Percentiles rank a stretch among this genome's conserved stretches.
Conservation (phyloP, 2,113 vertebrate species). For the Clarias macrocephalus region DNA sequence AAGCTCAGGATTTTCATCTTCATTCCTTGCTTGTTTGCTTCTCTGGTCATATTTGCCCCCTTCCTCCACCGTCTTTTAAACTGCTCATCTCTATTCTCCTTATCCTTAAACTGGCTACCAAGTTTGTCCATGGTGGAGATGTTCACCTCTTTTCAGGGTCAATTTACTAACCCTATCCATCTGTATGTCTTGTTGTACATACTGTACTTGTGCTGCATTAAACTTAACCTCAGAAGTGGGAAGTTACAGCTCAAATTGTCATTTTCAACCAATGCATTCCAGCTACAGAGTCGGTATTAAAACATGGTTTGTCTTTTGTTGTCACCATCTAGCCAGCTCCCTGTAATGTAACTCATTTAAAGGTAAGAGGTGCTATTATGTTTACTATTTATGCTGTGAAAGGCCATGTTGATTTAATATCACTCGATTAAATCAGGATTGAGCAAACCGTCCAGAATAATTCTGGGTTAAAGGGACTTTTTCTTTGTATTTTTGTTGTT, state of each 20-base stretch:
- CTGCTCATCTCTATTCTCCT: slow-evolving; percentile 18
- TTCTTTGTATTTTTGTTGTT: neutral
- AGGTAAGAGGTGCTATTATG: neutral
- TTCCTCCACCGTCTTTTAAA: slow-evolving; percentile 25
- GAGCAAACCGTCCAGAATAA: neutral
- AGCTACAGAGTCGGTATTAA: neutral
- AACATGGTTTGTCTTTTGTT: neutral
- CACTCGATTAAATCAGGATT: neutral
- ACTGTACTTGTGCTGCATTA: neutral
- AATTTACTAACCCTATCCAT: neutral
- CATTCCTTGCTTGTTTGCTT: neutral
- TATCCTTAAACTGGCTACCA: neutral
- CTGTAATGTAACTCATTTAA: neutral
- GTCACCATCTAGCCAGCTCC: neutral
- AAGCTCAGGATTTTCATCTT: neutral
- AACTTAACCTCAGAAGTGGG: neutral
- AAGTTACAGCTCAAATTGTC: neutral
- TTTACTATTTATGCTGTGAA: neutral
- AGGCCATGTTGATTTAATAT: neutral
- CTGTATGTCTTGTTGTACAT: neutral
- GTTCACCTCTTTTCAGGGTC: too few species aligned
- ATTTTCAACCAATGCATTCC: neutral
- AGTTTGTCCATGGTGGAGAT: neutral
- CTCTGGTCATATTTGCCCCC: neutral
- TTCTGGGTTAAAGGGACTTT: neutral